These are phyloP conservation scores for Malurus elegans DNA, from an alignment of 2,113 vertebrate genomes.

Conservation along the genomic window DNA sequence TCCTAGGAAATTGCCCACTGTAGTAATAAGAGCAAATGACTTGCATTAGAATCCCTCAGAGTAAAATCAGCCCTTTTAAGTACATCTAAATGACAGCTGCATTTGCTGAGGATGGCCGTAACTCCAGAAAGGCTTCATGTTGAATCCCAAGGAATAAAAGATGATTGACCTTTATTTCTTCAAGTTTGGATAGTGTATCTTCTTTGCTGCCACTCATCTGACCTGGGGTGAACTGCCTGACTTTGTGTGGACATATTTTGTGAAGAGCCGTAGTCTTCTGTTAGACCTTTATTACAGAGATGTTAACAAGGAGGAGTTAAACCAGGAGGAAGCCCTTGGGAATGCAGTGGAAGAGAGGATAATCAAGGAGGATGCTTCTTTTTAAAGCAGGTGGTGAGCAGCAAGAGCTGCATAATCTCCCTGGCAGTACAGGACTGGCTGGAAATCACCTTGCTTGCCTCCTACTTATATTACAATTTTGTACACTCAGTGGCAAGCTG, in stretches of 20 bases:
- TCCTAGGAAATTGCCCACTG: neutral
- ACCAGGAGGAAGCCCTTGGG: neutral
- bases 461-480: neutral
- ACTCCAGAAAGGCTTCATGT: neutral
- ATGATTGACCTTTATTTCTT: neutral
- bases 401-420: neutral
- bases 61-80: neutral
- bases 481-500: neutral
- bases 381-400: neutral
- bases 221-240: neutral
- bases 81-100: neutral
- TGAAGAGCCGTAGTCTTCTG: neutral
- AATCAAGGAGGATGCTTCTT: neutral
- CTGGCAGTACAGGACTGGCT: neutral
- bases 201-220: neutral
- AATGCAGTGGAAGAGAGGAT: neutral
- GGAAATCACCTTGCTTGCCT: neutral
- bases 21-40: neutral
- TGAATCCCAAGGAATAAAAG: neutral
- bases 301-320: neutral
- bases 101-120: neutral
- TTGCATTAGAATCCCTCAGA: neutral
- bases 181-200: neutral
- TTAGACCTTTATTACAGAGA: neutral
- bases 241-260: neutral